Evolutionary conservation across 2,113 vertebrate genomes (phyloP), one percentile per base, ranked within the genome.

Genomic region (Pogonocichla stellata): DNA sequence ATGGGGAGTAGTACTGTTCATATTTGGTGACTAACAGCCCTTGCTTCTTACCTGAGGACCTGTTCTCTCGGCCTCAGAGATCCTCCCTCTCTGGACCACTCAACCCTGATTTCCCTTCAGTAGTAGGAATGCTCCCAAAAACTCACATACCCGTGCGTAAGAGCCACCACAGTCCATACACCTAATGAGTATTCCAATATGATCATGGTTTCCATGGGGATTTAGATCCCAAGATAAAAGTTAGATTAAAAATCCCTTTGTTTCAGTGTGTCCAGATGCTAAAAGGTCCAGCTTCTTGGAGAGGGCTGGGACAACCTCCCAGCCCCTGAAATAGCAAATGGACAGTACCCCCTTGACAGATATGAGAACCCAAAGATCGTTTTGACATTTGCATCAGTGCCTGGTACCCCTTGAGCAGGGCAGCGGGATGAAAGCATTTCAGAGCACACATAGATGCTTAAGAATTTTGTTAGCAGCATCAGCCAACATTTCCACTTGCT

Each of bases 401-500:
- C 90, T 84, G n/a, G 40, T 93, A 86, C 58, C 75, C 79, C 72
- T 92, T 57, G 67, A 90, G 60, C 53, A 88, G 72, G 86, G 80
- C 75, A 92, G 88, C 0, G 0, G 69, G 82, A 92, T 75, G 61
- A 95, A 86, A 93, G 42, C 67, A 71, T 92, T 95, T 96, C 94
- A 96, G 90, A 97, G 79, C 81, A 90, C 81, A 88, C 72, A 80
- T 48, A 90, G 90, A 90, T 88, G 40, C 64, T 71, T 42, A 94
- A 96, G 88, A 94, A 97, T 95, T 94, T 95, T 64, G 56, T 74
- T 90, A 83, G 72, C 82, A 60, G 85, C 71, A 97, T 67, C 86
- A 93, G 95, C 95, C 95, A 97, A 73, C 66, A 89, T 95, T 95
- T 96, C 87, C 74, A 95, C 92, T 96, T 90, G 90, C 90, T 92